phyloP scores from a whole-genome alignment of 64 coral and sea anemone species.

The Pocillopora verrucosa region DNA sequence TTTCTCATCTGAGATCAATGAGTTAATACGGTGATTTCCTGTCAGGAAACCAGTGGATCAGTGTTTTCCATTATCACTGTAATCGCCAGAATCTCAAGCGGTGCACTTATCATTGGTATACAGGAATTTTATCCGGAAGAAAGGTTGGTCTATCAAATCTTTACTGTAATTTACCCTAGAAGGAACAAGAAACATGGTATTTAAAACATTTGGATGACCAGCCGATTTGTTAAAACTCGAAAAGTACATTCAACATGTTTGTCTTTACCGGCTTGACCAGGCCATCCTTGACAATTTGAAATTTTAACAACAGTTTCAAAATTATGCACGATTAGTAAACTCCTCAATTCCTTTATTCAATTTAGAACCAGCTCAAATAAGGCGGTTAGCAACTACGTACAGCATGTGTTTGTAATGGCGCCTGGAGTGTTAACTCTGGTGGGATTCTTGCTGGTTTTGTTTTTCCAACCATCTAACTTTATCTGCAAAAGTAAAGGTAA shows the following conservation, averaged over 20 bases:
- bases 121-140: constrained; percentile 2
- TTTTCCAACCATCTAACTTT: not conserved
- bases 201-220: no score
- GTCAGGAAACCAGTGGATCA: not conserved
- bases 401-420: not conserved
- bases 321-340: no score
- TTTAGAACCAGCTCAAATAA: not conserved
- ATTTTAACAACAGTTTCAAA: no score
- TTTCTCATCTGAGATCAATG: not conserved
- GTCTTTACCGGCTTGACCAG: no score
- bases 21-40: not conserved
- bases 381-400: not conserved
- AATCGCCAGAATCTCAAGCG: not conserved
- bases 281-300: no score
- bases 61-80: not conserved
- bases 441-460: not conserved
- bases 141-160: no score
- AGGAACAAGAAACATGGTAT: no score
- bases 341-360: not conserved
- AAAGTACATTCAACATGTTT: no score
- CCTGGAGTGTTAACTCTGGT: not conserved
- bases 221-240: no score
- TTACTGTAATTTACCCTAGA: no score
- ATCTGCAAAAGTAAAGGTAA: not conserved
- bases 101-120: not conserved